phyloP scores from a whole-genome alignment of 2,888 invertebrate species.

The Julus scandinavius region DNA sequence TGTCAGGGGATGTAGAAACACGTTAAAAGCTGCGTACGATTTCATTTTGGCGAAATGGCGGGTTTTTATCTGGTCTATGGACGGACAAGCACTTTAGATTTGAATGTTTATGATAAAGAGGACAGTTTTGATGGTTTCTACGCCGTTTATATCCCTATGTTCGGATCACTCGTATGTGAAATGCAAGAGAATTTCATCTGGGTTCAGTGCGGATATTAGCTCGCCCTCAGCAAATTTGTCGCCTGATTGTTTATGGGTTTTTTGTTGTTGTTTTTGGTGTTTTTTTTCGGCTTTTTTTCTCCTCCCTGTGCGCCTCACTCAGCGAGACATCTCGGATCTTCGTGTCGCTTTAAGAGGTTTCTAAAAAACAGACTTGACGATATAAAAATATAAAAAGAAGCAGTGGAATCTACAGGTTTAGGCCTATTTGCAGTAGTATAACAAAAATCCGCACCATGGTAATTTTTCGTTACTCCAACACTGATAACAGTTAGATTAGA shows the following conservation, averaged over 20 bases:
- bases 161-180: not conserved
- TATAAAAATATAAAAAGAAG: too few species aligned
- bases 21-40: not conserved
- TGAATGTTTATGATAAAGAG: slow-evolving; percentile 1
- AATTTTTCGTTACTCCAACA: too few species aligned
- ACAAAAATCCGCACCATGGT: too few species aligned
- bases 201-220: not conserved
- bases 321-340: not conserved
- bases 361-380: not conserved
- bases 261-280: not conserved
- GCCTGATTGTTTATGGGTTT: not conserved
- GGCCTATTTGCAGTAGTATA: too few species aligned
- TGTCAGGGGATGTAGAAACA: not conserved
- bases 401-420: too few species aligned
- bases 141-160: not conserved
- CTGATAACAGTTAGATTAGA: too few species aligned
- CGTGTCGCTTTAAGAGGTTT: not conserved
- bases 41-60: not conserved
- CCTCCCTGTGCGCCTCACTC: not conserved
- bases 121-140: not conserved
- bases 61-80: not conserved
- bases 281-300: not conserved
- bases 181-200: not conserved
- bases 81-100: not conserved
- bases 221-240: not conserved